Conservation (phyloP, 2,888 invertebrate species). For the Anticlea derivata region DNA sequence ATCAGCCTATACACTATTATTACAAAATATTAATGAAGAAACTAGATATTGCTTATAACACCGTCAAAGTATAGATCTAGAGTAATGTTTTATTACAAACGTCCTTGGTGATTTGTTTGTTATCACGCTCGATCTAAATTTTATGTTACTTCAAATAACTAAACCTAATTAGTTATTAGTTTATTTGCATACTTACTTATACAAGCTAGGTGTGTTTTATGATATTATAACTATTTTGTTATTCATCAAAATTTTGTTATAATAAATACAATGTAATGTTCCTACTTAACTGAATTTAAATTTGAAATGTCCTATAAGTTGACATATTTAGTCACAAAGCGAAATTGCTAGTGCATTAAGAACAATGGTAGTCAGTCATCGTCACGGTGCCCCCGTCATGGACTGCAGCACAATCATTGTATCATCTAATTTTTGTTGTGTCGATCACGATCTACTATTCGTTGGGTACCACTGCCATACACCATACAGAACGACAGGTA, state of each 20-base stretch:
- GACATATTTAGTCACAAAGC: constrained; percentile 20
- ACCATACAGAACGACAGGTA: constrained; percentile 49
- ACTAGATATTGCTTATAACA: constrained; percentile 64
- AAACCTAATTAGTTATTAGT: constrained; percentile 5
- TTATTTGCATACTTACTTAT: constrained; percentile 2
- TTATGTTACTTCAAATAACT: constrained; percentile 5
- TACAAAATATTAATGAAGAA: constrained; percentile 81
- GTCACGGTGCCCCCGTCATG: constrained; percentile 72
- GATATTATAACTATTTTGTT: constrained; percentile 7
- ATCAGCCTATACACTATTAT: constrained; percentile 85
- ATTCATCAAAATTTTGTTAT: constrained; percentile 17
- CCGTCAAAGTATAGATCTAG: constrained; percentile 56
- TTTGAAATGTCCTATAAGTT: constrained; percentile 4
- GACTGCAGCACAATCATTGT: constrained; percentile 73
- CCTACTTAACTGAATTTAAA: background rate
- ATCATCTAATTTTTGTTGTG: constrained; percentile 65
- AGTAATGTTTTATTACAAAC: constrained; percentile 6
- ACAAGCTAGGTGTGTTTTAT: background rate
- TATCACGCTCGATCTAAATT: constrained; percentile 15
- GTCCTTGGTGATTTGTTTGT: constrained; percentile 23
- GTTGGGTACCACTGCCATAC: no score
- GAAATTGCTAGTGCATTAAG: constrained; percentile 56
- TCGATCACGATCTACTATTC: constrained; percentile 44
- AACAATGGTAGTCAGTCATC: constrained; percentile 64
- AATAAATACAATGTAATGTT: constrained; percentile 7